Evolutionary conservation across 2,797 vertebrate species (phyloP).

Genomic region (Cheirogaleus major): DNA sequence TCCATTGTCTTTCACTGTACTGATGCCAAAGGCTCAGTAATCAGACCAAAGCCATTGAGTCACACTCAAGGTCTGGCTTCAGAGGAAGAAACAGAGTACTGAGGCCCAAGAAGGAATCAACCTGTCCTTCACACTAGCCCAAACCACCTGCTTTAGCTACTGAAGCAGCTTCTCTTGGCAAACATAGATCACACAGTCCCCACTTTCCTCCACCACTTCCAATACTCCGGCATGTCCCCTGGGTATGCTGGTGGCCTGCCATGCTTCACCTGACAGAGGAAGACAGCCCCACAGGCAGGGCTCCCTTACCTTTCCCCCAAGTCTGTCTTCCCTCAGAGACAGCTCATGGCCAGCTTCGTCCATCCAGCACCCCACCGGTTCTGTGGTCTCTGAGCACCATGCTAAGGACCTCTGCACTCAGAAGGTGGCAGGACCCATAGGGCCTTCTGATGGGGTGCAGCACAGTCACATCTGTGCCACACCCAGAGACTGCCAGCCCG

Average conservation of each 20-base stretch:
- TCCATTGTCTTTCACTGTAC: rapidly evolving
- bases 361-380: not conserved
- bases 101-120: not conserved
- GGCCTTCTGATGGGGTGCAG: not conserved
- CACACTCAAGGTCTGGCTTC: not conserved
- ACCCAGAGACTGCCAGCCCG: not conserved
- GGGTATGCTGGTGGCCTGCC: rapidly evolving
- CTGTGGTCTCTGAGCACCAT: not conserved
- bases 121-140: not conserved
- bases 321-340: not conserved
- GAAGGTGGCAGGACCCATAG: not conserved
- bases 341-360: not conserved
- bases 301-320: too few relatives aligned
- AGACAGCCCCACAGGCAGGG: not conserved
- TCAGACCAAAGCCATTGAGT: not conserved
- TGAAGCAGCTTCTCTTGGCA: not conserved
- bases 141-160: not conserved
- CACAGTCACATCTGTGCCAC: not conserved
- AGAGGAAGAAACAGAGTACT: rapidly evolving
- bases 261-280: not conserved
- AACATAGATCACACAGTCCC: rapidly evolving
- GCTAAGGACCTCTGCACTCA: not conserved
- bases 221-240: rapidly evolving
- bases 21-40: not conserved
- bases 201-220: rapidly evolving